phyloP scores from a whole-genome alignment of 2,797 vertebrate genomes.

The Poeciliopsis presidionis region DNA sequence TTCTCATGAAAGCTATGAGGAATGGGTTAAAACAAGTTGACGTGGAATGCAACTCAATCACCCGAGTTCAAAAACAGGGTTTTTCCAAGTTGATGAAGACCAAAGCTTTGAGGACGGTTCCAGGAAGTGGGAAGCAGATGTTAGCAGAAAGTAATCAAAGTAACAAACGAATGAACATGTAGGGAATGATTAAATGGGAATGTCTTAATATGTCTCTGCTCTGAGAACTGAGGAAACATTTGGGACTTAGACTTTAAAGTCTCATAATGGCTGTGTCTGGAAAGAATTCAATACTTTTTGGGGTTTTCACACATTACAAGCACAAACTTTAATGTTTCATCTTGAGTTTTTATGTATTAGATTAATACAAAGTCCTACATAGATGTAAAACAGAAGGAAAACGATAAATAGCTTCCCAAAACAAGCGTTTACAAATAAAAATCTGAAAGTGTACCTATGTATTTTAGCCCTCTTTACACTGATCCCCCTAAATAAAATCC shows the following conservation, averaged over 20 bases:
- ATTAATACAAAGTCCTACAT: not conserved
- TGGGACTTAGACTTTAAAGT: not conserved
- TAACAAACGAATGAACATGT: not conserved
- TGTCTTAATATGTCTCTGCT: not conserved
- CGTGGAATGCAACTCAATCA: not conserved
- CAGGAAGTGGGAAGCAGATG: constrained; percentile 1
- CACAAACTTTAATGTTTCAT: not conserved
- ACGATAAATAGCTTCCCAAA: not conserved
- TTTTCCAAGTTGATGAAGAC: not conserved
- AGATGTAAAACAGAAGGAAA: not conserved
- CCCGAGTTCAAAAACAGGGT: not conserved
- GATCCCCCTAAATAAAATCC: not conserved
- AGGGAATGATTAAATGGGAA: not conserved
- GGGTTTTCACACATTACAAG: too few relatives aligned
- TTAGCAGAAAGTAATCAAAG: not conserved
- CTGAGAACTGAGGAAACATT: not conserved
- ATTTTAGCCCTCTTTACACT: not conserved
- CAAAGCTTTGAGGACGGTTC: not conserved
- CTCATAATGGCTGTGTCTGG: not conserved
- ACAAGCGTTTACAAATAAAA: not conserved
- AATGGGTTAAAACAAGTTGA: constrained; percentile 1
- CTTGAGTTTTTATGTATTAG: not conserved
- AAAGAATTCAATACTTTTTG: not conserved
- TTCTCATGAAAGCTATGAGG: not conserved
- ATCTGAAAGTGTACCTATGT: not conserved